Evolutionary conservation across 2,888 invertebrate species (phyloP).

Genomic region (Poecilobothrus nobilitatus): DNA sequence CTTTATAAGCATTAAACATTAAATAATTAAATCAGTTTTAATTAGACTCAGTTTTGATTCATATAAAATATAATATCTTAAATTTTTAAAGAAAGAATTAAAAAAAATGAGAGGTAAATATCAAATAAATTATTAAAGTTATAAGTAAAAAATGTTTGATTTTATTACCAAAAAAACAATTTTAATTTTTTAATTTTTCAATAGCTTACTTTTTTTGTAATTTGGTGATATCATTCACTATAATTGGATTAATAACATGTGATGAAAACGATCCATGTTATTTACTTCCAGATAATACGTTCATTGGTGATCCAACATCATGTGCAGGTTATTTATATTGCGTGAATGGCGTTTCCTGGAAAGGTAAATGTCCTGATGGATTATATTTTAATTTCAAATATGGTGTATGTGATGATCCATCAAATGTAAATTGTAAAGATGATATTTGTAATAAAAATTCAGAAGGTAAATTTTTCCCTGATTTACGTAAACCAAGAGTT

Average conservation of each 20-base stretch:
- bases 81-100: too few relatives aligned
- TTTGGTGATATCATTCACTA: too few relatives aligned
- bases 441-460: neutral
- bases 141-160: too few relatives aligned
- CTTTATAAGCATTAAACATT: too few relatives aligned
- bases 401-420: neutral
- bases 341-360: neutral
- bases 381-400: neutral
- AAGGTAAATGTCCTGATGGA: neutral
- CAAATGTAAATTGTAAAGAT: neutral
- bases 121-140: too few relatives aligned
- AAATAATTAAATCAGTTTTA: too few relatives aligned
- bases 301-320: neutral
- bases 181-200: too few relatives aligned
- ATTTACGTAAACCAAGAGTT: neutral
- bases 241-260: neutral
- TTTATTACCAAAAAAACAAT: too few relatives aligned
- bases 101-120: too few relatives aligned
- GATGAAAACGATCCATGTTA: neutral
- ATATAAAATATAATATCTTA: too few relatives aligned
- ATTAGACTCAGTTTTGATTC: too few relatives aligned
- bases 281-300: neutral
- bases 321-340: neutral
- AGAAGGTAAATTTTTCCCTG: neutral
- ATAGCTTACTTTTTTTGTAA: too few relatives aligned